phyloP scores from a whole-genome alignment of 2,888 invertebrate genomes.

The Ochlodes sylvanus region DNA sequence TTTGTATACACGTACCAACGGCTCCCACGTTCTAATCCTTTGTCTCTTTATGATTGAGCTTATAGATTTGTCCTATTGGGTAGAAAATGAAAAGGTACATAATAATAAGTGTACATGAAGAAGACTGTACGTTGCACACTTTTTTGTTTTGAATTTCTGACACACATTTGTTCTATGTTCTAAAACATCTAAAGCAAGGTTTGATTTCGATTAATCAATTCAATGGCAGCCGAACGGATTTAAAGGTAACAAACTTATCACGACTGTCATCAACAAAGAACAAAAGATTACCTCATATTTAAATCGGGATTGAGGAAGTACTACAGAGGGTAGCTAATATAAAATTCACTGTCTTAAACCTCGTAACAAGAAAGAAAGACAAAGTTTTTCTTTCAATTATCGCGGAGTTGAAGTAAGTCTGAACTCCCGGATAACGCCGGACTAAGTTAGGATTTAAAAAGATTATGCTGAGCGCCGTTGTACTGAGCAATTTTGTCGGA shows the following conservation, averaged over 20 bases:
- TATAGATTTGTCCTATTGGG: no score
- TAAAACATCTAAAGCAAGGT: no score
- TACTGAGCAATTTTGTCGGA: conserved; percentile 28
- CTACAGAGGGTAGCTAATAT: conserved; percentile 12
- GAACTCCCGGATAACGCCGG: conserved; percentile 30
- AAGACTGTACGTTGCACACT: no score
- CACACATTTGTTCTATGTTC: no score
- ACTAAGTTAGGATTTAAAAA: conserved; percentile 38
- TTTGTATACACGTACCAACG: no score
- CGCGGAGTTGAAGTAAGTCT: conserved; percentile 32
- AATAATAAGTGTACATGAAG: no score
- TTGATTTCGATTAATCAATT: no score
- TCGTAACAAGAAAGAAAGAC: conserved; percentile 30
- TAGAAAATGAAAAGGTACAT: no score
- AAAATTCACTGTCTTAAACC: conserved; percentile 21
- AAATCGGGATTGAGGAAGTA: background rate
- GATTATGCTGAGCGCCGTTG: conserved; percentile 28
- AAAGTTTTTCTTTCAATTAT: conserved; percentile 38
- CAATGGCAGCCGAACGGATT: no score
- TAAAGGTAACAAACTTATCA: background rate
- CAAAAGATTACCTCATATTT: conserved; percentile 1
- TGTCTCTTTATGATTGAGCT: no score
- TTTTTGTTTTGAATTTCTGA: no score
- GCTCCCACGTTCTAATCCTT: no score
- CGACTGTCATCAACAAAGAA: background rate